These are phyloP conservation scores for Cisticola juncidis DNA, from an alignment of 2,113 vertebrate genomes.

Conservation along the genomic window DNA sequence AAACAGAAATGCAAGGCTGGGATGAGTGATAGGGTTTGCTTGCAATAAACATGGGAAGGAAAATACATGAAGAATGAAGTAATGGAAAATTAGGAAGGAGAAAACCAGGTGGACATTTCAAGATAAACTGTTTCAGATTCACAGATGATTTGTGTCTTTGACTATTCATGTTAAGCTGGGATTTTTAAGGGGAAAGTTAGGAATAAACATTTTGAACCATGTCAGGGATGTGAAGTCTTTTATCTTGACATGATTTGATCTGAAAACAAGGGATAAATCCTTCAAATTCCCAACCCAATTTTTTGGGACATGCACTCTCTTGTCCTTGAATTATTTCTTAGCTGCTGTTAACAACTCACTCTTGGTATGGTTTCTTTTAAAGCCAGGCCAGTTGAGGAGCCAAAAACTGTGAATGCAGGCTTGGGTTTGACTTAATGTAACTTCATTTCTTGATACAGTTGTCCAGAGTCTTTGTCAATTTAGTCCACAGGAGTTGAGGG, in stretches of 20 bases:
- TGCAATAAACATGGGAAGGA: constrained; percentile 24
- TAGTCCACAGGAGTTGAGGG: background rate
- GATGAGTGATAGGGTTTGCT: constrained; percentile 30
- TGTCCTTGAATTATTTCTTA: background rate
- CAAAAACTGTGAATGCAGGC: background rate
- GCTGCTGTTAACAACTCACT: background rate
- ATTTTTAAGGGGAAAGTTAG: background rate
- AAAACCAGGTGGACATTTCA: background rate
- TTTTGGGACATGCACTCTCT: background rate
- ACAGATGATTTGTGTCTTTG: background rate
- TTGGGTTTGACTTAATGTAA: background rate
- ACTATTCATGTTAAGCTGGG: background rate
- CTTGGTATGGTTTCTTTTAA: background rate
- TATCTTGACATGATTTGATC: background rate
- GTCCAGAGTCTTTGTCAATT: background rate
- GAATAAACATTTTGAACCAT: background rate
- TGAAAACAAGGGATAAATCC: background rate
- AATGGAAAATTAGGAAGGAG: constrained; percentile 5
- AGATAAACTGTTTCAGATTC: background rate
- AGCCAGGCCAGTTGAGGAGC: background rate
- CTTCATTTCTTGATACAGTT: background rate
- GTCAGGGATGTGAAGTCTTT: background rate
- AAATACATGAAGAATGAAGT: constrained; percentile 41
- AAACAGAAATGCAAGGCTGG: constrained; percentile 42
- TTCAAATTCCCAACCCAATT: background rate